Evolutionary conservation across 2,113 vertebrate genomes (phyloP).

Genomic region (Sphyrna mokarran): DNA sequence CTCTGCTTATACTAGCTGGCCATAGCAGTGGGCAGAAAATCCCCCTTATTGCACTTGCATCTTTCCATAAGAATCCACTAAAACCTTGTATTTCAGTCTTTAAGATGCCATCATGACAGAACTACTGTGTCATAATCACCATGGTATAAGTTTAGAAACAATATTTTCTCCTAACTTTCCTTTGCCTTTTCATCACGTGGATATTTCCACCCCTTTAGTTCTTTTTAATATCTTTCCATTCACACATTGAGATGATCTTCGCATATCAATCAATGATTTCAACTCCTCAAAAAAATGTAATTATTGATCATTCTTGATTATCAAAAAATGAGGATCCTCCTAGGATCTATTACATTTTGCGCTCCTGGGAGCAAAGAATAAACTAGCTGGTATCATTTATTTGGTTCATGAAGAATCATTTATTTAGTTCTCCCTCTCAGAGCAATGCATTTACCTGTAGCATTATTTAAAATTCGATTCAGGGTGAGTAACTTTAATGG

Average conservation of each 20-base stretch:
- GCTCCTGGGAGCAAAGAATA: not conserved
- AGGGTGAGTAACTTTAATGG: not conserved
- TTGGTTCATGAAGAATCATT: not conserved
- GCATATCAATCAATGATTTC: not conserved
- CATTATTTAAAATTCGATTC: not conserved
- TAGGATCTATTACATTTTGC: not conserved
- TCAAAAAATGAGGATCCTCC: not conserved
- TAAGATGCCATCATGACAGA: not conserved
- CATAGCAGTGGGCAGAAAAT: not conserved
- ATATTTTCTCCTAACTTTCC: not conserved
- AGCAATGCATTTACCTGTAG: not conserved
- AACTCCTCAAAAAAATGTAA: not conserved
- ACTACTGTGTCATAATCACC: not conserved
- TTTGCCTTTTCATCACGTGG: not conserved
- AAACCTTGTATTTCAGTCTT: not conserved
- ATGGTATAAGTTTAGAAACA: not conserved
- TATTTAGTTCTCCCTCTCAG: not conserved
- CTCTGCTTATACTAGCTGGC: not conserved
- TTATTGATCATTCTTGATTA: not conserved
- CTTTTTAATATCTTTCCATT: not conserved
- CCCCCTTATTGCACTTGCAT: not conserved
- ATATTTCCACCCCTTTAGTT: not conserved
- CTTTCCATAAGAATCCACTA: not conserved
- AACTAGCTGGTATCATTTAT: not conserved
- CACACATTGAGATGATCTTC: not conserved